A percentile compares a stretch with the other conserved stretches of the same genome.
These are phyloP conservation scores for Upupa epops DNA, from an alignment of 2,113 vertebrate genomes.

Conservation along the genomic window DNA sequence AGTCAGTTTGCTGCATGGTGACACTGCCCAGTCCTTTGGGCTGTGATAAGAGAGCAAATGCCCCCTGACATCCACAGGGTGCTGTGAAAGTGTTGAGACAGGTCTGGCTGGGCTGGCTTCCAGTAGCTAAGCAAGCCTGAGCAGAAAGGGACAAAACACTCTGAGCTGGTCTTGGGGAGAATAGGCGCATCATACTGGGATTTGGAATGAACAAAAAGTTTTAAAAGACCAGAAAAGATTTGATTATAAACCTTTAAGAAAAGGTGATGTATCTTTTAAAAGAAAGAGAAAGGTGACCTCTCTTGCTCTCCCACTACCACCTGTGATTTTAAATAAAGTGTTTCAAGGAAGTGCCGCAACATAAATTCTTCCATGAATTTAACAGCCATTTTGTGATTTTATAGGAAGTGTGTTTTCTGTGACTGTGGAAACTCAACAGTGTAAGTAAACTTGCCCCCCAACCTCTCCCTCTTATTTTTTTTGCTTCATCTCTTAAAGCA, in stretches of 20 bases:
- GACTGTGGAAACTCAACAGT: neutral
- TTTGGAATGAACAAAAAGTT: neutral
- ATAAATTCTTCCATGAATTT: neutral
- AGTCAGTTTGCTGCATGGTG: neutral
- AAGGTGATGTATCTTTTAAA: neutral
- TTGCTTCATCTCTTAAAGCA: neutral
- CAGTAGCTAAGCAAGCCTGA: neutral
- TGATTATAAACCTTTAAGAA: neutral
- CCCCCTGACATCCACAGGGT: neutral
- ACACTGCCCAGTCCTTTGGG: neutral
- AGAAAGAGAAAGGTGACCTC: neutral
- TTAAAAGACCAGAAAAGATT: neutral
- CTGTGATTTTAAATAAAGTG: neutral
- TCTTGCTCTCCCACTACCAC: neutral
- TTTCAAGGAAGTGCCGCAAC: neutral
- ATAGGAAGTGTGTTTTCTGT: neutral
- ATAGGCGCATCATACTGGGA: fast-evolving
- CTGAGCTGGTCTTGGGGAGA: neutral
- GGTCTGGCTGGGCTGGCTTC: neutral
- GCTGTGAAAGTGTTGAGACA: neutral
- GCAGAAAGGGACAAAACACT: neutral
- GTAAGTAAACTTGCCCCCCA: neutral
- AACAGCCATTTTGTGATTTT: neutral
- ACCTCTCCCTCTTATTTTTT: neutral
- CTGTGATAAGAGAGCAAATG: neutral